Evolutionary conservation across 2,888 invertebrate species (phyloP).

Genomic region (Poecilobothrus nobilitatus): DNA sequence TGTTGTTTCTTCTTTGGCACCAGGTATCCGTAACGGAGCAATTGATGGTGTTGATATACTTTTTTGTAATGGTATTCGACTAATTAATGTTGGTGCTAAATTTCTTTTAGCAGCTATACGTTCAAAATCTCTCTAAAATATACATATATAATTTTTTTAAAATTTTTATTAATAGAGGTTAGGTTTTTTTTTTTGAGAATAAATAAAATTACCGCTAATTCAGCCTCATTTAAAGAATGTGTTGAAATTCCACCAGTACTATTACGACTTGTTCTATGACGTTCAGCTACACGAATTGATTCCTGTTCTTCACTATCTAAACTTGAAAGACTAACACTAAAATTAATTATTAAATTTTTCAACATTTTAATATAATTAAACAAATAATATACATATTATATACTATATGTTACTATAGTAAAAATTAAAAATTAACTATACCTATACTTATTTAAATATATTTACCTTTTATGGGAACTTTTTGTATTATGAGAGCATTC

Average conservation of each 20-base stretch:
- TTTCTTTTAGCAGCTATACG: constrained; percentile 42
- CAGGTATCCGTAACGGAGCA: constrained; percentile 58
- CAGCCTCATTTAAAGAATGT: constrained; percentile 81
- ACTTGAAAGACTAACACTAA: constrained; percentile 63
- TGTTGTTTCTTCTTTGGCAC: constrained; percentile 47
- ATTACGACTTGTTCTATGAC: constrained; percentile 45
- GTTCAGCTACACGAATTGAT: constrained; percentile 47
- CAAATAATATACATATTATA: background rate
- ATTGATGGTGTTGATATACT: constrained; percentile 86
- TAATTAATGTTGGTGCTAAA: constrained; percentile 48
- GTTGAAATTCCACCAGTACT: constrained; percentile 54
- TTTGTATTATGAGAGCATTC: constrained; percentile 47
- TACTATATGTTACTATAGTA: background rate
- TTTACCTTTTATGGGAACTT: constrained; percentile 50
- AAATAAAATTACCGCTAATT: constrained; percentile 58
- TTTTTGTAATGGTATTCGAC: constrained; percentile 73
- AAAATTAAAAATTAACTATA: too few species aligned
- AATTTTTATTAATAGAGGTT: constrained; percentile 14
- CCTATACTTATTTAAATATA: background rate
- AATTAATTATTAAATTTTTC: constrained; percentile 17
- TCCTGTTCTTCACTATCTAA: constrained; percentile 83
- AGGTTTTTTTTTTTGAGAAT: background rate
- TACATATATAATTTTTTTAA: background rate
- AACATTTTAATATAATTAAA: background rate
- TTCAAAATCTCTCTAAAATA: constrained; percentile 40